phyloP scores from a whole-genome alignment of 2,888 invertebrate genomes.

The Eupithecia abbreviata region DNA sequence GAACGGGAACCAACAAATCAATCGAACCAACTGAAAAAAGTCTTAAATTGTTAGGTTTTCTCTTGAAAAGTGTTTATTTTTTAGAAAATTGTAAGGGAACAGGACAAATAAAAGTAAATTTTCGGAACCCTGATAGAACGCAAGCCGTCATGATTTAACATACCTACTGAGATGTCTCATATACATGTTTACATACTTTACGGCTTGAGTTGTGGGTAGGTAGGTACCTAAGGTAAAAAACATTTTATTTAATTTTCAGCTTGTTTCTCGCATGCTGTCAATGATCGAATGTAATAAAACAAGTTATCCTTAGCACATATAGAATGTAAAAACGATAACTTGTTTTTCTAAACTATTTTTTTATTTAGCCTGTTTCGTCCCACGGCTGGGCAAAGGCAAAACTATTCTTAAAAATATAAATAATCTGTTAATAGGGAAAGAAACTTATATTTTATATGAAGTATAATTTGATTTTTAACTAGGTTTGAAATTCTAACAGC shows the following conservation, averaged over 20 bases:
- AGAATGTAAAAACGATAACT: too few species aligned
- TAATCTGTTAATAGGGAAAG: too few species aligned
- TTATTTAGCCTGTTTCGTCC: too few species aligned
- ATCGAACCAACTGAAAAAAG: neutral
- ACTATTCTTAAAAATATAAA: too few species aligned
- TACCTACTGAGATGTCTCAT: neutral
- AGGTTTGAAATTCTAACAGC: neutral
- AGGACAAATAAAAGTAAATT: neutral
- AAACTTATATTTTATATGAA: neutral
- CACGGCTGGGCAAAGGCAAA: too few species aligned
- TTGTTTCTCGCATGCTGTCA: too few species aligned
- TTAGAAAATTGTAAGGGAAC: neutral
- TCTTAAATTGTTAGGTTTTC: neutral
- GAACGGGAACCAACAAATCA: too few species aligned
- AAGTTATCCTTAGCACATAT: too few species aligned
- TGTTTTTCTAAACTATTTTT: too few species aligned
- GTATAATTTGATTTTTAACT: neutral
- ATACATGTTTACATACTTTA: neutral
- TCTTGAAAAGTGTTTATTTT: neutral
- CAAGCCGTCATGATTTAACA: neutral
- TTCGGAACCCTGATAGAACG: neutral
- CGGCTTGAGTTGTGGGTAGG: neutral
- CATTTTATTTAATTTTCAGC: too few species aligned
- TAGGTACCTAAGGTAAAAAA: too few species aligned
- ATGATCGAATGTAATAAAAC: too few species aligned